phyloP scores from a whole-genome alignment of 2,888 invertebrate genomes.

The Cistogaster globosa region DNA sequence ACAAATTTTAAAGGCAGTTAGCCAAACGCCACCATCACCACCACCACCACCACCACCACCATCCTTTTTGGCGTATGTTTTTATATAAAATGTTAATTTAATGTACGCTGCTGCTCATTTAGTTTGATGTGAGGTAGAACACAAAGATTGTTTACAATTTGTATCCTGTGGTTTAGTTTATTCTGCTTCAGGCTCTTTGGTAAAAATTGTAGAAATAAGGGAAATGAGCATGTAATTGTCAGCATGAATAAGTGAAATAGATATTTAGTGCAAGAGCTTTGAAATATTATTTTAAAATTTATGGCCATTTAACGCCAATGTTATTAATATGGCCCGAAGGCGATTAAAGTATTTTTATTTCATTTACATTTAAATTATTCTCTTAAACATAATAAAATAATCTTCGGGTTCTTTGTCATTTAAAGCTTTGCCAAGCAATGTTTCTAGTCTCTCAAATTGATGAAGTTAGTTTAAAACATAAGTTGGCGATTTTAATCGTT shows the following conservation, averaged over 20 bases:
- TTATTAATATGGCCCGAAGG: constrained; percentile 3
- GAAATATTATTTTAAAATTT: constrained; percentile 10
- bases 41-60: constrained; percentile 29
- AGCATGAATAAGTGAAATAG: neutral
- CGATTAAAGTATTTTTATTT: neutral
- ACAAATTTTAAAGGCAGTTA: constrained; percentile 66
- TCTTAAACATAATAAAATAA: too few species aligned
- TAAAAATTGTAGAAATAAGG: neutral
- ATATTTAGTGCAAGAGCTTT: constrained; percentile 1
- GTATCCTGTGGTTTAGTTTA: constrained; percentile 60
- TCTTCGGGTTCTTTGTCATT: too few species aligned
- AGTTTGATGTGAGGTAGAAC: constrained; percentile 63
- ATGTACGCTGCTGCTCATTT: constrained; percentile 62
- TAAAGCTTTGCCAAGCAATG: too few species aligned
- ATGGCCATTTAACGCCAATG: neutral
- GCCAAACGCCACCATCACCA: constrained; percentile 24
- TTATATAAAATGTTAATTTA: constrained; percentile 47
- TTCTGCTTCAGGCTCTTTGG: constrained; percentile 30
- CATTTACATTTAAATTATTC: neutral
- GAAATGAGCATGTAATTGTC: neutral
- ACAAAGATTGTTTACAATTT: constrained; percentile 50
- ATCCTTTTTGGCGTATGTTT: neutral
- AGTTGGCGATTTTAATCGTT: too few species aligned
- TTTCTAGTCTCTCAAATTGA: too few species aligned
- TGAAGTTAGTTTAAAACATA: too few species aligned